These are phyloP conservation scores for Charadrius vociferus DNA, from an alignment of 2,113 vertebrate genomes.

Conservation along the genomic window DNA sequence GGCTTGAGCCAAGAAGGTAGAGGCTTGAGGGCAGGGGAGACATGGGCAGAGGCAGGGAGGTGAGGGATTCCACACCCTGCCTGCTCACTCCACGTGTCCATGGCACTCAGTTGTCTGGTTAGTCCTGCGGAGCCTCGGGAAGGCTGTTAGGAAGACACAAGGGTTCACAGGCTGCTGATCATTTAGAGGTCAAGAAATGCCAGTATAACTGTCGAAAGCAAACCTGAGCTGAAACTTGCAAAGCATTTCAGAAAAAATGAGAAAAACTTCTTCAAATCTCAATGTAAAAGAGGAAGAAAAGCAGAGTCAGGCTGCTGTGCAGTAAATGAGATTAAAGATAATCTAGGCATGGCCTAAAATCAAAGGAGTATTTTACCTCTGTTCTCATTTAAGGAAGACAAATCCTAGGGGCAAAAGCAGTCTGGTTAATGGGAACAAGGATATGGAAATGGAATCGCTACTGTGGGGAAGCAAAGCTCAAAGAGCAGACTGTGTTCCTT, in stretches of 20 bases:
- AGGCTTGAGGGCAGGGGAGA: not conserved
- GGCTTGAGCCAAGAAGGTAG: accelerated
- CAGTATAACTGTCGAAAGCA: not conserved
- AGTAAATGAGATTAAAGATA: conserved; percentile 43
- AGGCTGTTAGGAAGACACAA: not conserved
- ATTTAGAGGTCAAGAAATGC: not conserved
- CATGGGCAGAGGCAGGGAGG: not conserved
- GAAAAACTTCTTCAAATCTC: not conserved
- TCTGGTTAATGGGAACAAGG: conserved; percentile 1
- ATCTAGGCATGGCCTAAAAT: conserved; percentile 51
- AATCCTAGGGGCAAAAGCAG: conserved; percentile 43
- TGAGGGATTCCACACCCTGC: not conserved
- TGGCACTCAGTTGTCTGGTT: not conserved
- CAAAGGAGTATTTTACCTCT: conserved; percentile 52
- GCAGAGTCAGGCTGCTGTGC: not conserved
- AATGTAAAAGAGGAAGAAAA: not conserved
- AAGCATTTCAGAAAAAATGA: not conserved
- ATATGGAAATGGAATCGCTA: conserved; percentile 24
- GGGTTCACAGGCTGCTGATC: not conserved
- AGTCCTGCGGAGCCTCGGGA: not conserved
- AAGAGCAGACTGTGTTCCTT: not conserved
- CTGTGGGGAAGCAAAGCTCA: not conserved
- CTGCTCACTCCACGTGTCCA: accelerated
- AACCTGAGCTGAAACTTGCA: not conserved
- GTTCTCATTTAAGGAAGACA: conserved; percentile 34